Evolutionary conservation across 2,113 vertebrate species (phyloP), one percentile per base, ranked within the genome.

Genomic region (Lasiurus borealis): DNA sequence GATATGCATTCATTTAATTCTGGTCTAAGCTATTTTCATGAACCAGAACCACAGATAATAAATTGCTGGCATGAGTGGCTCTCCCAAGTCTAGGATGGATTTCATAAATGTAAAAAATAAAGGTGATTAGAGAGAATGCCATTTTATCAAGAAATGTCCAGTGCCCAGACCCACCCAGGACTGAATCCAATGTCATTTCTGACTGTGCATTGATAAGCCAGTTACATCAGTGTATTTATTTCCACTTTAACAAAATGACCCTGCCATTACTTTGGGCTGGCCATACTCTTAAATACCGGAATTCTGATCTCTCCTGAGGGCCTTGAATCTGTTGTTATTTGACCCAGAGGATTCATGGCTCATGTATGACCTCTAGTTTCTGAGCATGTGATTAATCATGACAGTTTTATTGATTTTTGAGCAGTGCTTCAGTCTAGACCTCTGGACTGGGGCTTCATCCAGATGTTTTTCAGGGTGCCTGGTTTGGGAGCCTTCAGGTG

Each of bases 201-300:
- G 57, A 59, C 52, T 21, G 4, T 3, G 3, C 21, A 6, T 10
- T 69, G 15, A 3, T 48, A 52, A 72, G 7, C 10, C 16, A 48
- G 6, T 19, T 85, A 31, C 2, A 13, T 23, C 3, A n/a, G 15
- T 1, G 25, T 8, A 0, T 21, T n/a, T 64, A 68, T 27, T 25
- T 64, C 50, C 27, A 25, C 10, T 21, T 6, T 18, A 3, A 31
- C 5, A 1, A 76, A 59, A n/a, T 50, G 11, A 0, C 62, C 34
- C 23, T 29, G 0, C 19, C 2, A 0, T 2, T 36, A 8, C 21
- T 25, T 46, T 31, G 1, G 14, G 5, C 19, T 62, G 25, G 5
- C 14, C 46, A 9, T 18, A 36, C 13, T 1, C 69, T 48, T 6
- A 81, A 13, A 40, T n/a, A 40, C 8, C 27, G 27, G 14, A 77